Evolutionary conservation across 2,888 invertebrate species (phyloP), one percentile per base, ranked within the genome.

Genomic region (Leistus spinibarbis): DNA sequence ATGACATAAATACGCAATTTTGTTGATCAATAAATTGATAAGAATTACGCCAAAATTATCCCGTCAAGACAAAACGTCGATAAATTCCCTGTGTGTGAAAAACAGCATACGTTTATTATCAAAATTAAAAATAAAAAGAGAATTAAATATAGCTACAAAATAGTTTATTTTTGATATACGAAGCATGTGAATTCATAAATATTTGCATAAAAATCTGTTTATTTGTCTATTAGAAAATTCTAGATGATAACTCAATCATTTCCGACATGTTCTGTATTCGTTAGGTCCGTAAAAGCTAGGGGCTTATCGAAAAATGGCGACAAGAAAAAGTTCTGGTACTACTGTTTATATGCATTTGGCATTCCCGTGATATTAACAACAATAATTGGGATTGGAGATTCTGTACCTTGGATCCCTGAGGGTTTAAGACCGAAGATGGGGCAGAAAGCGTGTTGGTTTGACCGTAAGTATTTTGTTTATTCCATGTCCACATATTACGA

Each of bases 311-410:
- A 71, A 7, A 71, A 67, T 1, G 82, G 82, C 27, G 83, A 86
- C 0, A 87, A 87, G 20, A 88, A 87, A 27, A 87, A 89, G 65
- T 92, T 92, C 81, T 76, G 89, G 9, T 85, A 87, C 81, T 93
- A 92, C 82, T 91, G 91, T 0, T 40, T 90, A 0, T 92, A 92
- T 82, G 91, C 92, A 1, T 93, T 92, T 92, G 89, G 90, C 3
- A 79, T 89, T 0, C 87, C 92, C 0, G 81, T 89, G 1, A 20
- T 88, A 0, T 80, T 92, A 53, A 90, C 91, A 0, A 79, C 84
- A n/a, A 82, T 86, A 9, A 88, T 88, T 75, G 86, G 88, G 66
- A 81, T 88, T 1, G 81, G 89, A 69, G 91, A 91, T 78, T 83
- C 83, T 64, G 88, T 87, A 54, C 85, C 84, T n/a, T 62, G 85